Conservation (phyloP, 2,113 vertebrate genomes). For the Oplegnathus fasciatus region DNA sequence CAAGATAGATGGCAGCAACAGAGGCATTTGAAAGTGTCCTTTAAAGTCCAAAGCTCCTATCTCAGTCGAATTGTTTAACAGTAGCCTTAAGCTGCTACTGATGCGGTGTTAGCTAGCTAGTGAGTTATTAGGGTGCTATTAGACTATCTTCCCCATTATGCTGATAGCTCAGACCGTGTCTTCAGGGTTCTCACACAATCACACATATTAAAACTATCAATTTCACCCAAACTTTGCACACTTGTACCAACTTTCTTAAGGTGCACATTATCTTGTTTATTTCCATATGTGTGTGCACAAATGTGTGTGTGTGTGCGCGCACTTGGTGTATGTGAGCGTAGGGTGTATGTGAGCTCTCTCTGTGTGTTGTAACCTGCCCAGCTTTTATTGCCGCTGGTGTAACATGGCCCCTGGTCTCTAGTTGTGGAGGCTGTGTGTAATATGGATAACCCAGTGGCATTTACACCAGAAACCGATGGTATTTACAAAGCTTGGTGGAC, state of each 20-base stretch:
- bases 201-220: constrained; percentile 77
- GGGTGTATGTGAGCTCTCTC: constrained; percentile 24
- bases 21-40: constrained; percentile 63
- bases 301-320: neutral
- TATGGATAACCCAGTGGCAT: constrained; percentile 77
- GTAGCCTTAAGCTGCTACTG: constrained; percentile 65
- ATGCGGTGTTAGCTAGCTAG: constrained; percentile 52
- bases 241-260: constrained; percentile 43
- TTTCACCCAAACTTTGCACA: constrained; percentile 61
- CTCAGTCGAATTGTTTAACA: constrained; percentile 65
- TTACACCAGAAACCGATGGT: constrained; percentile 76
- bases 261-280: constrained; percentile 42
- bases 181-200: constrained; percentile 58
- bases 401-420: constrained; percentile 39
- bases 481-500: constrained; percentile 75
- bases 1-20: constrained; percentile 54
- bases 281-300: neutral
- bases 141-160: constrained; percentile 64
- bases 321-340: constrained; percentile 5
- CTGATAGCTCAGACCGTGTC: constrained; percentile 66
- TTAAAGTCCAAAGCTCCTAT: constrained; percentile 59
- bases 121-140: constrained; percentile 74
- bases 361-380: constrained; percentile 25
- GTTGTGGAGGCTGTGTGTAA: constrained; percentile 51
- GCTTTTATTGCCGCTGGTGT: constrained; percentile 47